Percentiles rank a stretch among this genome's conserved stretches.
Evolutionary conservation across 2,797 vertebrate species (phyloP).

Genomic region (Poecile montanus): DNA sequence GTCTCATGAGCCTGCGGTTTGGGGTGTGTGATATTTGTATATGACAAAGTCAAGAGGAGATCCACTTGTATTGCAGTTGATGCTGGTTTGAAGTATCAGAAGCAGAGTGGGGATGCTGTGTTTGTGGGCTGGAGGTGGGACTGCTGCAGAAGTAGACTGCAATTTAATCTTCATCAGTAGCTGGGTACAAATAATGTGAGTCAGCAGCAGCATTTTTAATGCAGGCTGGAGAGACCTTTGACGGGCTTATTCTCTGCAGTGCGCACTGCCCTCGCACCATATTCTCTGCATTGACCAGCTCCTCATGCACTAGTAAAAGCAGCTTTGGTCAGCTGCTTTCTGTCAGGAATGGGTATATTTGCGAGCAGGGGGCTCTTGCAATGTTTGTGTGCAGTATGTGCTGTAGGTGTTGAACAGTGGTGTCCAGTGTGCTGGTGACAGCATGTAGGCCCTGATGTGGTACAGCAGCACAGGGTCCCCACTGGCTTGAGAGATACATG

Average conservation of each 20-base stretch:
- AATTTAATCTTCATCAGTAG: not conserved
- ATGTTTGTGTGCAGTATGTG: accelerated
- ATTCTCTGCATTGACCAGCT: not conserved
- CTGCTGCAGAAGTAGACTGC: not conserved
- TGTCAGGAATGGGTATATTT: accelerated
- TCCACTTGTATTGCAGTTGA: not conserved
- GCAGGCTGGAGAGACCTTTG: not conserved
- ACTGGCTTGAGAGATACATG: accelerated
- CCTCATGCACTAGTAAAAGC: not conserved
- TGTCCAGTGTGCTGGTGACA: not conserved
- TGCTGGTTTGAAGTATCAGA: not conserved
- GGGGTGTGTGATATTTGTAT: not conserved
- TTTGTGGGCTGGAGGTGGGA: not conserved
- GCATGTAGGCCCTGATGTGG: accelerated
- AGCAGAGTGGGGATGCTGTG: not conserved
- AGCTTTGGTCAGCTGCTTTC: not conserved
- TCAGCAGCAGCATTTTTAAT: not conserved
- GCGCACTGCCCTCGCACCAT: accelerated
- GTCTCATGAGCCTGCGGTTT: not conserved
- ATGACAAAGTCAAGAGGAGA: not conserved
- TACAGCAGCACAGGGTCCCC: not conserved
- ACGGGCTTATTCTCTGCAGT: accelerated
- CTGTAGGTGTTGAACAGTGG: not conserved
- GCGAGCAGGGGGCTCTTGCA: not conserved
- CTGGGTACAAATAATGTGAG: not conserved